Evolutionary conservation across 2,888 invertebrate species (phyloP).

Genomic region (Timema cristinae): DNA sequence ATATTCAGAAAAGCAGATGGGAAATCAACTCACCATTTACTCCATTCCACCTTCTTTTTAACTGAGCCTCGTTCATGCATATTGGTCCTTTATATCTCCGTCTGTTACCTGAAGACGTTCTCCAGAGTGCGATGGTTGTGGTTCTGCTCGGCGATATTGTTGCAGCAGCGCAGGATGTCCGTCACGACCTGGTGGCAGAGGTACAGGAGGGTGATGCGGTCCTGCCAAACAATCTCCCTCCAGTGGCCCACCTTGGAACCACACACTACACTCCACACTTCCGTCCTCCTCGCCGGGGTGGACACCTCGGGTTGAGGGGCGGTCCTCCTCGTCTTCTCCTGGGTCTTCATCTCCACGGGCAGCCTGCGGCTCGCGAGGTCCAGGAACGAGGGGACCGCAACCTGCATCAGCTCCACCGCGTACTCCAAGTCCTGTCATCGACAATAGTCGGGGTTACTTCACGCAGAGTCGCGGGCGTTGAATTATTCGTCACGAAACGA

Average conservation of each 20-base stretch:
- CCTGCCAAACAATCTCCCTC: slow-evolving; percentile 24
- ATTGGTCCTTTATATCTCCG: no score
- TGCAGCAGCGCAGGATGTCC: slow-evolving; percentile 22
- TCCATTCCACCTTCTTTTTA: no score
- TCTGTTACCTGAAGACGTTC: slow-evolving; percentile 22
- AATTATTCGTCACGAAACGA: no score
- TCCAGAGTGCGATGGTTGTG: slow-evolving; percentile 21
- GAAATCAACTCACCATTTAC: no score
- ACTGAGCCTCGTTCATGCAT: no score
- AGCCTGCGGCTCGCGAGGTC: background rate
- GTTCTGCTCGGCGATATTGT: slow-evolving; percentile 21
- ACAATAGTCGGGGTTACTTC: no score
- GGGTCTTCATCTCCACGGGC: background rate
- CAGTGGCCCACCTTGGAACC: slow-evolving; percentile 21
- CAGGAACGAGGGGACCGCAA: background rate
- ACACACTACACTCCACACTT: background rate
- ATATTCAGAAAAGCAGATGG: no score
- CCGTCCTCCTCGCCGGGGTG: background rate
- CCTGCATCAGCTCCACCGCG: background rate
- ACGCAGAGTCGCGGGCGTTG: no score
- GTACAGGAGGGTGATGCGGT: slow-evolving; percentile 24
- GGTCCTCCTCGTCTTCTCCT: background rate
- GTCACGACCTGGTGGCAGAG: slow-evolving; percentile 23
- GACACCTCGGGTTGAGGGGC: background rate
- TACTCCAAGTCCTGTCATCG: background rate